A percentile compares a stretch with the other conserved stretches of the same genome.
Evolutionary conservation across 1,140 invertebrate species (phyloP).

Genomic region (Riptortus pedestris): DNA sequence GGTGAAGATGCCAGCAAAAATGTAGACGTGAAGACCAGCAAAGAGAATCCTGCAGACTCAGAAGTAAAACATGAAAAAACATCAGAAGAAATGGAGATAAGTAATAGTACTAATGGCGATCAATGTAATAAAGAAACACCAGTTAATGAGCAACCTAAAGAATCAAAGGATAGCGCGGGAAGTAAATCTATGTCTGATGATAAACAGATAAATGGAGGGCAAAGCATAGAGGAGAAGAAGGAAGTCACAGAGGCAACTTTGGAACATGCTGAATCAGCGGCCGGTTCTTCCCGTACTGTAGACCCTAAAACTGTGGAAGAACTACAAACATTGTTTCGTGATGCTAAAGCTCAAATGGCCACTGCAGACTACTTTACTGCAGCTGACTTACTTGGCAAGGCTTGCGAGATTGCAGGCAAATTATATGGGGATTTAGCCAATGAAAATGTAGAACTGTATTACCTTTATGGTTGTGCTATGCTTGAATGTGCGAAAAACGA

Average conservation of each 20-base stretch:
- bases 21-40: not conserved
- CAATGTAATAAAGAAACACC: no score
- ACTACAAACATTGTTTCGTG: conserved; percentile 43
- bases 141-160: no score
- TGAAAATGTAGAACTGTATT: conserved; percentile 74
- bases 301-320: conserved; percentile 25
- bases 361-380: conserved; percentile 67
- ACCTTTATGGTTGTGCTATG: conserved; percentile 66
- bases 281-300: conserved; percentile 14
- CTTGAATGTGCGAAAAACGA: conserved; percentile 71
- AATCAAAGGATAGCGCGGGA: no score
- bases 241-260: not conserved
- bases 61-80: conserved; percentile 18
- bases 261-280: no score
- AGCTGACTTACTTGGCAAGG: conserved; percentile 53
- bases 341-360: conserved; percentile 56
- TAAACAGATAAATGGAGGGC: not conserved
- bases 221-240: not conserved
- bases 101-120: no score
- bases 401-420: conserved; percentile 56
- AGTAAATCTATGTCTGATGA: no score
- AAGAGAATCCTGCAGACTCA: conserved; percentile 5
- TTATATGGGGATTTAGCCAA: conserved; percentile 63
- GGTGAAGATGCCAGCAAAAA: no score
- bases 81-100: no score